Evolutionary conservation across 2,113 vertebrate species (phyloP), one percentile per base, ranked within the genome.

Genomic region (Phalacrocorax pelagicus): DNA sequence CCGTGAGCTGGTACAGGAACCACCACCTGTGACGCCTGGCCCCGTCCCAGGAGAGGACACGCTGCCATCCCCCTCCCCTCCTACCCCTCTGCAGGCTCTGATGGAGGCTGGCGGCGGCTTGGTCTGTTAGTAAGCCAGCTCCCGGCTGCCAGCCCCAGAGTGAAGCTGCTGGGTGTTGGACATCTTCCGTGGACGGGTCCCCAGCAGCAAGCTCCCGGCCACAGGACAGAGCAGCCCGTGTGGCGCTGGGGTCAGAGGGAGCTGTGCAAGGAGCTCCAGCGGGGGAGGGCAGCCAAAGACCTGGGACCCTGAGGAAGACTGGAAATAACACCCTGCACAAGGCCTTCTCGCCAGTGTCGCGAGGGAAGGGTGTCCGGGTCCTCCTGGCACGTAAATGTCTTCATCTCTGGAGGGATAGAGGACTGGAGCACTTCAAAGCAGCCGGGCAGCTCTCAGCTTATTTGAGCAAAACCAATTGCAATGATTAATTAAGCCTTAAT

Each of bases 401-500:
- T 89, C 34, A 84, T 92, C 89, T 89, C 47, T 0, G 3, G 36
- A 80, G 23, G 61, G 40, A 49, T 0, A 0, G 55, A 77, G 57
- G 63, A 36, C n/a, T 22, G 15, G 20, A 92, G 73, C 12, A 6
- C 40, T 71, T 66, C 4, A 1, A 87, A 82, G 83, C 89, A 91
- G 71, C 78, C 88, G 90, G 87, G 70, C 74, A 87, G 77, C 69
- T 85, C 69, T 70, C 23, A 1, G 36, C 34, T 77, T 93, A 90
- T 86, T 91, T 94, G 49, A 91, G 70, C 81, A 95, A 83, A 92
- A 63, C 78, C 89, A 93, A 84, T 88, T 78, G 4, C 36, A 75
- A 46, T 92, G 69, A 94, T 95, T 94, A 95, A 92, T 95, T 95
- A 95, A 88, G 62, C 36, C 85, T 86, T 81, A 92, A 86, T 89